Evolutionary conservation across 2,113 vertebrate genomes (phyloP).

Genomic region (Lophura nycthemera): DNA sequence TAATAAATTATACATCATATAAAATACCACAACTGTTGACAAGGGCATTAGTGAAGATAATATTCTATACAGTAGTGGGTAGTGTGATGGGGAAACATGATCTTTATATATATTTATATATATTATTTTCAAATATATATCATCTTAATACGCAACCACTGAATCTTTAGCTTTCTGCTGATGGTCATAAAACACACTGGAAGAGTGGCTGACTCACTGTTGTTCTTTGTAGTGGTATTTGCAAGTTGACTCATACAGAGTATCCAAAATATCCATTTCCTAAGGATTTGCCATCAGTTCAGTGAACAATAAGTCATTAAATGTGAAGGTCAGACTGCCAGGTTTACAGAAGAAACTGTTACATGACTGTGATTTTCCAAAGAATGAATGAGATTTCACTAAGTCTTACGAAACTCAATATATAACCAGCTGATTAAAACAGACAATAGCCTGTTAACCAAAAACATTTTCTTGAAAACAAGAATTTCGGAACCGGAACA

Average conservation of each 20-base stretch:
- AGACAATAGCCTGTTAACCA: not conserved
- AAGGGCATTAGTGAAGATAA: not conserved
- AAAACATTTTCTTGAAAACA: not conserved
- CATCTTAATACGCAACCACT: not conserved
- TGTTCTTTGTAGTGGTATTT: not conserved
- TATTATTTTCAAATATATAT: rapidly evolving
- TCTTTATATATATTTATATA: rapidly evolving
- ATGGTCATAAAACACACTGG: rapidly evolving
- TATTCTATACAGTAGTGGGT: not conserved
- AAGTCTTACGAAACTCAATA: not conserved
- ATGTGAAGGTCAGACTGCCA: not conserved
- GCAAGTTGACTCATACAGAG: not conserved
- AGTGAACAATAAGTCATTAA: not conserved
- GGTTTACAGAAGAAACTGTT: not conserved
- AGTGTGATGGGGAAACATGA: not conserved
- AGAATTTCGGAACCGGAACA: not conserved
- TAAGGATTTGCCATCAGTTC: not conserved
- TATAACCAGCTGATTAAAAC: not conserved
- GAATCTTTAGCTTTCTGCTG: not conserved
- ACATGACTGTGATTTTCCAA: not conserved
- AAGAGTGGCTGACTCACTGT: not conserved
- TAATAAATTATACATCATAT: no score
- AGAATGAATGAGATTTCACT: not conserved
- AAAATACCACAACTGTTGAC: rapidly evolving
- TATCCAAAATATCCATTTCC: not conserved